These are phyloP conservation scores for Hydroisotoma schaefferi DNA, from an alignment of 2,888 invertebrate genomes.

Conservation along the genomic window DNA sequence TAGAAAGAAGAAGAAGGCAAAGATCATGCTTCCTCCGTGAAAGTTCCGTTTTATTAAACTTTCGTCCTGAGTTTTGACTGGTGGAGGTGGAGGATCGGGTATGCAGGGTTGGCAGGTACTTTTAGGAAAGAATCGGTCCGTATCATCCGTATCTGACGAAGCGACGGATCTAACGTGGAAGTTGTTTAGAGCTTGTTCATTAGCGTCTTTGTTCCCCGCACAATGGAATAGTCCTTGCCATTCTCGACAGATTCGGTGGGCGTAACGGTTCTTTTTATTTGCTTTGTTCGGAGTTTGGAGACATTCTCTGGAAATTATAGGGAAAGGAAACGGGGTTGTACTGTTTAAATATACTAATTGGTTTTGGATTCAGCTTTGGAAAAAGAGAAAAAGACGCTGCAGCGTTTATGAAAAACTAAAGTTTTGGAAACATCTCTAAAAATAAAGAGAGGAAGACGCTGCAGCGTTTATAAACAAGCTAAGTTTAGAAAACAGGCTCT, in stretches of 20 bases:
- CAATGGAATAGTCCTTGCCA: conserved; percentile 25
- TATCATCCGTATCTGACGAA: too few relatives aligned
- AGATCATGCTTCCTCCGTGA: conserved; percentile 27
- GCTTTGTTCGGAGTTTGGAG: neutral
- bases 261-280: neutral
- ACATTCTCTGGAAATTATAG: neutral
- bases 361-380: too few relatives aligned
- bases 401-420: too few relatives aligned
- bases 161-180: too few relatives aligned
- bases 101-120: conserved; percentile 16
- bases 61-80: neutral
- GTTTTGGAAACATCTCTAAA: too few relatives aligned
- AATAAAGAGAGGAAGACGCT: too few relatives aligned
- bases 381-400: too few relatives aligned
- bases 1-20: conserved; percentile 33
- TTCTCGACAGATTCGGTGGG: conserved; percentile 18
- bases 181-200: conserved; percentile 1
- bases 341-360: too few relatives aligned
- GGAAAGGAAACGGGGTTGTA: neutral
- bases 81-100: conserved; percentile 9
- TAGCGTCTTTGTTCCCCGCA: conserved; percentile 6
- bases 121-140: conserved; percentile 13
- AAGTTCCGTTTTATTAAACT: conserved; percentile 15
- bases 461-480: too few relatives aligned
- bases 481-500: too few relatives aligned